Evolutionary conservation across 2,888 invertebrate genomes (phyloP), one percentile per base, ranked within the genome.

Genomic region (Aradus depressus): DNA sequence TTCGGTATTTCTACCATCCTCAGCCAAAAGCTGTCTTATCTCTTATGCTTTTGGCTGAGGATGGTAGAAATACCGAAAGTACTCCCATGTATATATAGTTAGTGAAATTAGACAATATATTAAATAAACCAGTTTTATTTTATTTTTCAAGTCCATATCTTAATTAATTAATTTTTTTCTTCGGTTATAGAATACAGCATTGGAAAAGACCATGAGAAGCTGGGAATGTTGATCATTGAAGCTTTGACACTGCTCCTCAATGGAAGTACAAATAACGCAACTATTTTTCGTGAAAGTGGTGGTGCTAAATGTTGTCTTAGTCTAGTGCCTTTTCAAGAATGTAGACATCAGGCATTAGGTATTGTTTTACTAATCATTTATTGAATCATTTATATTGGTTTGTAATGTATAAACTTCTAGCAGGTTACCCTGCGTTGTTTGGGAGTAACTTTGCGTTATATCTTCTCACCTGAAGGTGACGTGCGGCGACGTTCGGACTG

Each of bases 261-360:
- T 60, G 82, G 84, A 5, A 93, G 89, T 67, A 79, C 80, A 50
- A 81, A 79, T 60, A 96, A 96, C 69, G 92, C 93, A 38, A 86
- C 82, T 64, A 88, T 95, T 55, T 89, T 96, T 65, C 76, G 95
- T 48, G 92, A 95, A 66, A 90, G 90, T 64, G 90, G 91, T 1
- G 95, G 95, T 5, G 91, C 93, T 1, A 84, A 90, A 60, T 90
- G 90, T 67, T 84, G 87, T 1, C 91, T 93, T 64, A 85, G 84
- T 62, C 79, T 96, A 67, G 86, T 91, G 31, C 81, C 84, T 53
- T 81, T 83, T 64, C 75, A 80, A 56, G 81, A 87, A 60, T 90
- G 89, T 64, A 77, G 93, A 39, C 80, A 79, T 60, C 81, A 83
- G 64, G 85, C 88, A 26, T 75, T 93, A 60, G 86, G 79, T 78